A percentile compares a stretch with the other conserved stretches of the same genome.
Evolutionary conservation across 1,140 invertebrate species (phyloP).

Genomic region (Bombus pascuorum): DNA sequence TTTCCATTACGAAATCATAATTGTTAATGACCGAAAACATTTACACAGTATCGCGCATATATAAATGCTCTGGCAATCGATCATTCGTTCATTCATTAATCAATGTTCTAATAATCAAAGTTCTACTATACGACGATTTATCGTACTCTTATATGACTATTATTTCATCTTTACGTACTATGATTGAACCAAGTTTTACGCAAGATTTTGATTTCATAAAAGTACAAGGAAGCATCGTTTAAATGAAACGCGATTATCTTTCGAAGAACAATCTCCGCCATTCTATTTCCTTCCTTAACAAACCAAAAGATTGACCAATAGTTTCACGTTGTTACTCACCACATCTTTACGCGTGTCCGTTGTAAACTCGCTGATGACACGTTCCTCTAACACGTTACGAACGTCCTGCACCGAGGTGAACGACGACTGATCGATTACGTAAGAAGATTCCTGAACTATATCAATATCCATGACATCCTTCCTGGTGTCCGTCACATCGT

Average conservation of each 20-base stretch:
- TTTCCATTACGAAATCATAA: not conserved
- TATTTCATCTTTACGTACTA: not conserved
- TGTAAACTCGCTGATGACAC: slow-evolving; percentile 66
- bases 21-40: not conserved
- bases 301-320: slow-evolving; percentile 28
- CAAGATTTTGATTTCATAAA: not conserved
- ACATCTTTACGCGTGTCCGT: slow-evolving; percentile 69
- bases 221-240: not conserved
- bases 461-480: slow-evolving; percentile 57
- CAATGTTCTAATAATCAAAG: not conserved
- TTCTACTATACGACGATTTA: not conserved
- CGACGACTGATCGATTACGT: slow-evolving; percentile 73
- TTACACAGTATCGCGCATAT: not conserved
- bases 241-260: not conserved
- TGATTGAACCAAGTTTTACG: not conserved
- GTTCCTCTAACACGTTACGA: slow-evolving; percentile 67
- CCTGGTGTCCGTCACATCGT: slow-evolving; percentile 58
- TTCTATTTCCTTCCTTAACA: not conserved
- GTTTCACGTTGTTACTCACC: slow-evolving; percentile 66
- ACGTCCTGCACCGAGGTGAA: slow-evolving; percentile 73
- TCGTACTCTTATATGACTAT: not conserved
- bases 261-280: not conserved
- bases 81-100: not conserved
- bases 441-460: slow-evolving; percentile 68
- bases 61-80: not conserved